Percentiles rank a stretch among this genome's conserved stretches.
Conservation (phyloP, 2,113 vertebrate species). For the Syngnathus scovelli region DNA sequence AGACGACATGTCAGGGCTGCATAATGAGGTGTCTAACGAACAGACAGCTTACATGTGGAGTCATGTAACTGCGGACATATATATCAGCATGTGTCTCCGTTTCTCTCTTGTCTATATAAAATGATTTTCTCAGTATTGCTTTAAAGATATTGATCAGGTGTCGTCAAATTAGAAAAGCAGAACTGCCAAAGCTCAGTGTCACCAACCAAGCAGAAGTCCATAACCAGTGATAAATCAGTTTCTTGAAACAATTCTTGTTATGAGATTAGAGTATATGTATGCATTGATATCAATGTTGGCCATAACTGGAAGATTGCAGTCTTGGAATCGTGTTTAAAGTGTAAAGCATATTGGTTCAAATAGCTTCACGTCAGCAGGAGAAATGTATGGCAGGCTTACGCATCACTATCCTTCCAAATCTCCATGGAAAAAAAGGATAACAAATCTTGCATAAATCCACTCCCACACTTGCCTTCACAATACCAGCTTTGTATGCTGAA, state of each 20-base stretch:
- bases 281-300: constrained; percentile 4
- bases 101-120: constrained; percentile 15
- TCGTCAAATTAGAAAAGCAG: constrained; percentile 30
- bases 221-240: constrained; percentile 46
- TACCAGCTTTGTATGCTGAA: constrained; percentile 46
- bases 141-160: constrained; percentile 40
- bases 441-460: constrained; percentile 54
- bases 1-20: constrained; percentile 44
- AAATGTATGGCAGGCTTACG: constrained; percentile 1
- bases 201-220: constrained; percentile 17
- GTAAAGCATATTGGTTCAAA: constrained; percentile 11
- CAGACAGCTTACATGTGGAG: constrained; percentile 25
- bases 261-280: background rate
- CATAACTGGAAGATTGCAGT: constrained; percentile 17
- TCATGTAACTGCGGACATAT: constrained; percentile 13
- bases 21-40: constrained; percentile 39
- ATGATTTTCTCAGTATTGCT: constrained; percentile 29
- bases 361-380: background rate
- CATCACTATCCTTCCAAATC: constrained; percentile 26
- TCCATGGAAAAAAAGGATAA: constrained; percentile 32
- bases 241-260: constrained; percentile 45
- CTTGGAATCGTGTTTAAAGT: constrained; percentile 11
- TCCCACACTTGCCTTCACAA: constrained; percentile 51
- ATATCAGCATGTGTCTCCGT: constrained; percentile 10
- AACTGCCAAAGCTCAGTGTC: constrained; percentile 36